Conservation (phyloP, 2,888 invertebrate species). For the Epirrhoe tristata region DNA sequence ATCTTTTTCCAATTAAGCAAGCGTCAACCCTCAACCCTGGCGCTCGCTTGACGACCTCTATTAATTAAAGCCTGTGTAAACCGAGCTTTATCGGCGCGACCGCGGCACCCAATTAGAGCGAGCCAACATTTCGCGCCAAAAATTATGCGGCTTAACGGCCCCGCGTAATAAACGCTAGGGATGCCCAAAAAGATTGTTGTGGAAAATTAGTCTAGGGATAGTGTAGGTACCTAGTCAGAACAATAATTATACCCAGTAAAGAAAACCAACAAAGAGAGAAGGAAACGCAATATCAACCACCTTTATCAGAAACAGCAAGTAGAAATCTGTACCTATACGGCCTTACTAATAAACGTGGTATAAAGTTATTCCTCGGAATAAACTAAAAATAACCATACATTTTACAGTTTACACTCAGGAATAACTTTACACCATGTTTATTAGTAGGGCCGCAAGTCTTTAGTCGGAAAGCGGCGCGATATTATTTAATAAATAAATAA, state of each 20-base stretch:
- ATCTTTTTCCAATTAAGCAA: constrained; percentile 37
- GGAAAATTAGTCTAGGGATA: not conserved
- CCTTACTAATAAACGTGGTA: too few species aligned
- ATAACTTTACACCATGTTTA: too few species aligned
- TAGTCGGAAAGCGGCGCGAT: too few species aligned
- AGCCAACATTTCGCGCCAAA: constrained; percentile 74
- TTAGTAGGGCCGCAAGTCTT: too few species aligned
- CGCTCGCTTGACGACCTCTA: constrained; percentile 72
- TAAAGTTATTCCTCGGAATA: too few species aligned
- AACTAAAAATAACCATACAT: too few species aligned
- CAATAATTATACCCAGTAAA: not conserved
- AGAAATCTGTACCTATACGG: too few species aligned
- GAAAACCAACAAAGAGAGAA: not conserved
- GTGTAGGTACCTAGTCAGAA: not conserved
- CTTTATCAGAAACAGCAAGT: too few species aligned
- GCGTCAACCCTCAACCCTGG: constrained; percentile 64
- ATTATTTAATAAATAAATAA: too few species aligned
- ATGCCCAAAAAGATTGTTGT: constrained; percentile 14
- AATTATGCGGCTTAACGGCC: constrained; percentile 82
- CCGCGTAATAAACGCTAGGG: constrained; percentile 63
- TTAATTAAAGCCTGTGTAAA: constrained; percentile 85
- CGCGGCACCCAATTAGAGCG: constrained; percentile 77
- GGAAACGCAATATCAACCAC: too few species aligned
- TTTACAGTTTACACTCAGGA: too few species aligned
- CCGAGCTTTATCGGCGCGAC: constrained; percentile 79